Evolutionary conservation across 2,113 vertebrate species (phyloP).

Genomic region (Thomomys bottae): DNA sequence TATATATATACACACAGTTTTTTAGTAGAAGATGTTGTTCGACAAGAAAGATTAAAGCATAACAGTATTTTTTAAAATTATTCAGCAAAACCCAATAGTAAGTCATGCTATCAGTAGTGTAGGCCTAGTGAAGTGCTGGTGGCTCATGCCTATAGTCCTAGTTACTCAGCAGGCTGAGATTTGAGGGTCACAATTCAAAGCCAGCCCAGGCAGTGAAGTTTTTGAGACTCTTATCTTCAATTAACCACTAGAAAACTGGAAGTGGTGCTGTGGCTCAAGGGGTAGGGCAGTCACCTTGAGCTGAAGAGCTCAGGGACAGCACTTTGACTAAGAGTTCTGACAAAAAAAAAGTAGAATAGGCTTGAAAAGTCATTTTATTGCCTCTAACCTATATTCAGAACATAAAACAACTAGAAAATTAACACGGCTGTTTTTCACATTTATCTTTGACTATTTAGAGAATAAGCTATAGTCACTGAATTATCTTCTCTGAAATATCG

Average conservation of each 20-base stretch:
- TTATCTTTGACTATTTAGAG: background rate
- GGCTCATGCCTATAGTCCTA: too few species aligned
- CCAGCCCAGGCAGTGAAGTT: too few species aligned
- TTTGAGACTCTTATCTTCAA: too few species aligned
- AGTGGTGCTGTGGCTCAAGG: too few species aligned
- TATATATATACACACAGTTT: background rate
- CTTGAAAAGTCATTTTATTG: constrained; percentile 11
- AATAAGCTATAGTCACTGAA: background rate
- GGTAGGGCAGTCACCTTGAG: too few species aligned
- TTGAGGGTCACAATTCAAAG: too few species aligned
- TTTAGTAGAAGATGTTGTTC: background rate
- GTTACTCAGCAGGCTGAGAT: too few species aligned
- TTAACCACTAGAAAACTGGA: too few species aligned
- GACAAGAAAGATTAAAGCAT: background rate
- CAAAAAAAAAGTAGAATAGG: background rate
- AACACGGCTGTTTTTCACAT: background rate
- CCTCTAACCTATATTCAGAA: background rate
- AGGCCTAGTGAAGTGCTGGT: too few species aligned
- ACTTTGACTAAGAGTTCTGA: too few species aligned
- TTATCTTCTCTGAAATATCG: background rate
- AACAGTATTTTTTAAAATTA: background rate
- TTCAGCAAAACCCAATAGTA: background rate
- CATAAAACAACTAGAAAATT: background rate
- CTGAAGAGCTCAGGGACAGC: too few species aligned
- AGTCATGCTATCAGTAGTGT: background rate